Percentiles rank a stretch among this genome's conserved stretches.
phyloP scores from a whole-genome alignment of 37 sponge, comb jelly and placozoan species.

The Crambe crambe region DNA sequence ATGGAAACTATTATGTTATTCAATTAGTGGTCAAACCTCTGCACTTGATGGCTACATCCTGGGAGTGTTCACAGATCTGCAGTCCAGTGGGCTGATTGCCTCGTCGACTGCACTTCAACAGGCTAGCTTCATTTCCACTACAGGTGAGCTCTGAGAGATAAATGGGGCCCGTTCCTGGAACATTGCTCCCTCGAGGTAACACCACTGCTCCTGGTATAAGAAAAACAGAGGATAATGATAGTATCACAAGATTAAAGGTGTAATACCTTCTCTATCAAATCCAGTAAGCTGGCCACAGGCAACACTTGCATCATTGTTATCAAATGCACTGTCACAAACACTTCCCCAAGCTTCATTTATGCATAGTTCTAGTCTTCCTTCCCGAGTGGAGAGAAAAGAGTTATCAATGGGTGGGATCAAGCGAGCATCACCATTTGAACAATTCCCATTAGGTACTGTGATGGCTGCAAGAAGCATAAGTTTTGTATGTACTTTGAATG shows the following conservation, averaged over 20 bases:
- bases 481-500: too few species aligned
- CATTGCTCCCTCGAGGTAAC: background rate
- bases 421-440: conserved; percentile 5
- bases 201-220: background rate
- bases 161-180: conserved; percentile 40
- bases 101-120: conserved; percentile 7
- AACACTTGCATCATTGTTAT: conserved; percentile 16
- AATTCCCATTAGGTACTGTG: background rate
- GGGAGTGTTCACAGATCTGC: conserved; percentile 3
- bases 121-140: conserved; percentile 14
- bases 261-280: background rate
- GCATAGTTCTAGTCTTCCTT: conserved; percentile 32
- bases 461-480: background rate
- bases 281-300: conserved; percentile 24
- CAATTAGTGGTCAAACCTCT: conserved; percentile 4
- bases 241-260: too few species aligned
- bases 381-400: background rate
- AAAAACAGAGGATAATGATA: too few species aligned
- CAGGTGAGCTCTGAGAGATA: conserved; percentile 11
- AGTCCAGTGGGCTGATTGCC: conserved; percentile 10
- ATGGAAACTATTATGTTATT: too few species aligned
- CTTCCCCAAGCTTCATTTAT: conserved; percentile 44
- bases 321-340: conserved; percentile 25
- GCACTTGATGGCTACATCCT: conserved; percentile 34
- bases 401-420: background rate